phyloP scores from a whole-genome alignment of 2,797 vertebrate species.

The Poeciliopsis presidionis region DNA sequence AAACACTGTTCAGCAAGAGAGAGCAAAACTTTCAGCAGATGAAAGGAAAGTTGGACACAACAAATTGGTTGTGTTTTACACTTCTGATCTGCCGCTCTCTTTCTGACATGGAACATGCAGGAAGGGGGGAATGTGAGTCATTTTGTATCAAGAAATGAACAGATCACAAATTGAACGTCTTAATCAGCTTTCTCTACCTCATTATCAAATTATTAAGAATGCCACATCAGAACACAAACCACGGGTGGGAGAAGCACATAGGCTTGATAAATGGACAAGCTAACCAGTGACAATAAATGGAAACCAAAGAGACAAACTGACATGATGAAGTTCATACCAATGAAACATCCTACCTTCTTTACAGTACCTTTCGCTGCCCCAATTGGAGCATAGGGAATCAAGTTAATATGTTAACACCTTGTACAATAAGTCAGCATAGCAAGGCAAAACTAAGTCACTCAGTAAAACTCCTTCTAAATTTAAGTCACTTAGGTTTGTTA shows the following conservation, averaged over 20 bases:
- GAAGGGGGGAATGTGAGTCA: not conserved
- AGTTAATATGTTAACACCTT: constrained; percentile 69
- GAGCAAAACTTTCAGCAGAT: not conserved
- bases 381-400: constrained; percentile 59
- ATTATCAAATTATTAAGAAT: not conserved
- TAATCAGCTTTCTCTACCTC: not conserved
- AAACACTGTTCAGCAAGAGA: not conserved
- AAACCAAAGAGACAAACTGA: constrained; percentile 30
- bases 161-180: not conserved
- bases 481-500: not conserved
- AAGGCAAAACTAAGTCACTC: constrained; percentile 43
- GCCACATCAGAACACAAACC: constrained; percentile 30
- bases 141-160: not conserved
- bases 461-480: not conserved
- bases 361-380: constrained; percentile 59
- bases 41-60: not conserved
- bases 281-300: not conserved
- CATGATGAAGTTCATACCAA: constrained; percentile 44
- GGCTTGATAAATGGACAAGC: constrained; percentile 14
- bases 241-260: constrained; percentile 18
- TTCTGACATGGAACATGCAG: not conserved
- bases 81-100: not conserved
- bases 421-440: constrained; percentile 46
- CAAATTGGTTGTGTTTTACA: not conserved
- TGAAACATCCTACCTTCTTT: constrained; percentile 71